Evolutionary conservation across 2,113 vertebrate genomes (phyloP).

Genomic region (Helogale parvula): DNA sequence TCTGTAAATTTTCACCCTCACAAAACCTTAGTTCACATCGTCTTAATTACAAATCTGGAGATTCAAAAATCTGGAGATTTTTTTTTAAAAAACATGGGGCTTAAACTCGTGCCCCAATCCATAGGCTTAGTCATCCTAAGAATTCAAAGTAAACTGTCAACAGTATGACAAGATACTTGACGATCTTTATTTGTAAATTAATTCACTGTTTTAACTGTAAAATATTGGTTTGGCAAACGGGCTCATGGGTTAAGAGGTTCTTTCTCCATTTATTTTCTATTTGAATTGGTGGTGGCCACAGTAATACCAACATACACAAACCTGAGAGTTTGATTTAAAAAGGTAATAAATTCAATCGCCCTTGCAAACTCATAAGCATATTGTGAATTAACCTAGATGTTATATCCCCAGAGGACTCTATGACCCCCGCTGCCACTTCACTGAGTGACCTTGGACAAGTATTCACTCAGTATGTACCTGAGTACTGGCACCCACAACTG

Average conservation of each 20-base stretch:
- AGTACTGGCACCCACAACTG: background rate
- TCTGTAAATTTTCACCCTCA: background rate
- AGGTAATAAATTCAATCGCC: background rate
- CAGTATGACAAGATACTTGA: background rate
- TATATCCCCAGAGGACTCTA: background rate
- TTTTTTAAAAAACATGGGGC: background rate
- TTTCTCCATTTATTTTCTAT: background rate
- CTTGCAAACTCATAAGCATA: background rate
- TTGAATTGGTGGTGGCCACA: background rate
- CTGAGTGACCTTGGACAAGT: background rate
- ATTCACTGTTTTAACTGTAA: background rate
- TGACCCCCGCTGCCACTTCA: background rate
- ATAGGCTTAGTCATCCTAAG: background rate
- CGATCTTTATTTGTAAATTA: conserved; percentile 22
- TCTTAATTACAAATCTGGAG: background rate
- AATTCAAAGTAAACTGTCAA: background rate
- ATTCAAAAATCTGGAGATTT: background rate
- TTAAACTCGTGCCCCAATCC: background rate
- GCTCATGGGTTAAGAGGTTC: background rate
- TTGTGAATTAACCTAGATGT: background rate
- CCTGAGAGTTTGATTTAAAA: conserved; percentile 36
- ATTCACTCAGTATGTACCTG: background rate
- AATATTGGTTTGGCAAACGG: background rate
- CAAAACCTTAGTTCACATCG: background rate
- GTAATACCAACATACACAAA: background rate